These are phyloP conservation scores for Cephus cinctus DNA, from an alignment of 1,140 invertebrate genomes.

Conservation along the genomic window DNA sequence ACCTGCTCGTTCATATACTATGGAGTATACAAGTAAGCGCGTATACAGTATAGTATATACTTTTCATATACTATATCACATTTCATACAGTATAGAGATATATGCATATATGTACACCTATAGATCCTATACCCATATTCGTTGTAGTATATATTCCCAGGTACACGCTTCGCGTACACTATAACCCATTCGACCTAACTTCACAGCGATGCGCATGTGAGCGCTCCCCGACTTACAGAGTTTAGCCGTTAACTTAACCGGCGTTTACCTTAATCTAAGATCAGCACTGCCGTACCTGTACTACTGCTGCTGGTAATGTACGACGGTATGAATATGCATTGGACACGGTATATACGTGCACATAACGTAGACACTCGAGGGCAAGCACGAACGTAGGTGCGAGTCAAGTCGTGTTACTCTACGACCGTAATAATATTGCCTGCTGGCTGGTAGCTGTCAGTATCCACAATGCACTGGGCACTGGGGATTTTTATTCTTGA, in stretches of 20 bases:
- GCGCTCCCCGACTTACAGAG: slow-evolving; percentile 37
- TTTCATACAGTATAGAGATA: no score
- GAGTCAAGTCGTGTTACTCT: no score
- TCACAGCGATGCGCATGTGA: slow-evolving; percentile 30
- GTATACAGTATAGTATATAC: no score
- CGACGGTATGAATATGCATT: slow-evolving; percentile 57
- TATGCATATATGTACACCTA: not conserved
- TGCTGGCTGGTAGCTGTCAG: no score
- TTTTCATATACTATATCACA: no score
- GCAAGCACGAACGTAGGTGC: not conserved
- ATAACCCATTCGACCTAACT: not conserved
- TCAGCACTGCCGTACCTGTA: slow-evolving; percentile 32
- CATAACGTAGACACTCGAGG: slow-evolving; percentile 27
- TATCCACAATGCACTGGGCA: no score
- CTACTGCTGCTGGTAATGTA: slow-evolving; percentile 42
- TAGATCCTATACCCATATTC: not conserved
- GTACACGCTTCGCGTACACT: slow-evolving; percentile 6
- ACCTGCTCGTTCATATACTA: slow-evolving; percentile 27
- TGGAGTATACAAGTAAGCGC: no score
- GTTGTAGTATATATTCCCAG: not conserved
- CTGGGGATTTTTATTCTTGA: no score
- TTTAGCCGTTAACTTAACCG: slow-evolving; percentile 60
- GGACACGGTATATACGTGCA: slow-evolving; percentile 44
- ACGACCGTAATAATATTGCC: no score
- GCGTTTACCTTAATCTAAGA: slow-evolving; percentile 60